Evolutionary conservation across 2,113 vertebrate genomes (phyloP).

Genomic region (Galemys pyrenaicus): DNA sequence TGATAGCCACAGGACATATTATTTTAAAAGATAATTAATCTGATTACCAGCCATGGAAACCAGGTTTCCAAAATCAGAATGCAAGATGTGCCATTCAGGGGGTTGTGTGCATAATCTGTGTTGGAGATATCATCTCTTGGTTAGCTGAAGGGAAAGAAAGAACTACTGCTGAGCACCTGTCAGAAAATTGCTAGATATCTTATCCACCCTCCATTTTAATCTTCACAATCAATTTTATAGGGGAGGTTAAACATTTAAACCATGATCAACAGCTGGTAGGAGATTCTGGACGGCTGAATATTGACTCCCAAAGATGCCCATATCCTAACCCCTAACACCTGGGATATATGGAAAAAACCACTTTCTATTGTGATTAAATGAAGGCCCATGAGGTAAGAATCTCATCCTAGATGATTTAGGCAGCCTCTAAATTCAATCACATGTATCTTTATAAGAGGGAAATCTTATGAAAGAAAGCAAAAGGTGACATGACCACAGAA

Average conservation of each 20-base stretch:
- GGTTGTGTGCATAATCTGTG: background rate
- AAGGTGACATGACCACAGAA: background rate
- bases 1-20: constrained; percentile 64
- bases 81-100: background rate
- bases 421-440: background rate
- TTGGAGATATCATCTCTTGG: background rate
- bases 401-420: background rate
- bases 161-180: background rate
- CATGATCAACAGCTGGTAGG: background rate
- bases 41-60: no score
- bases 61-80: no score
- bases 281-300: background rate
- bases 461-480: background rate
- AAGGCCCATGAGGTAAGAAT: background rate
- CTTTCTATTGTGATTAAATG: background rate
- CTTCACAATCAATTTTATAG: background rate
- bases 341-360: background rate
- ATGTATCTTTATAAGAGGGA: background rate
- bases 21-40: constrained; percentile 73
- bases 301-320: no score
- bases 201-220: background rate
- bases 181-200: background rate
- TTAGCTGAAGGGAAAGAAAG: background rate
- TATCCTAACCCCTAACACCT: background rate
- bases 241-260: background rate